Base-by-base conservation (phyloP, 2,888 invertebrate species). In the Eretmocerus hayati region DNA sequence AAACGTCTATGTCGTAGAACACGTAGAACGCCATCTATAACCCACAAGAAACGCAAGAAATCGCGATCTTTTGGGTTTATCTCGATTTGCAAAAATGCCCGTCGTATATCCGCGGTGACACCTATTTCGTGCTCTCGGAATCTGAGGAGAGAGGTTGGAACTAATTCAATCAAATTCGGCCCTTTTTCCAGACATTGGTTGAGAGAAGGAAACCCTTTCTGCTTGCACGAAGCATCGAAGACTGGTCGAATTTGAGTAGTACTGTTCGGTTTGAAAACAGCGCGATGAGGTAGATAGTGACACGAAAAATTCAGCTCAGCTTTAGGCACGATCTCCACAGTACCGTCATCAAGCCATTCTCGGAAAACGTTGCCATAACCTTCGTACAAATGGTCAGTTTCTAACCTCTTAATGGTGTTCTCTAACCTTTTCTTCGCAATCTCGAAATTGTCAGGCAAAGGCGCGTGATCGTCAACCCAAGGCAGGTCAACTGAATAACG, bases 41-140 rank as follows among this genome's bases (percentile, higher is more conserved):
- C 46, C 61, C 60, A 62, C 4, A 62, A 26, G 44, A 62, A 61
- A 23, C 57, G 37, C 37, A 59, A 48, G 23, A 47, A 56, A 33
- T 59, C 53, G 32, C 60, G 38, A 40, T 59, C 59, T 16, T 50
- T 49, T 20, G 26, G 20, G 19, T 50, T 39, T 6, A 57, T 44
- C 15, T 43, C 43, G 15, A 59, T 57, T 45, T 58, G 54, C 18
- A 59, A 44, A 40, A 59, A 58, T 13, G 57, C 58, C 35, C 56
- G 52, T 3, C 42, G 44, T 9, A 35, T 35, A 35, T 35, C 16
- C 3, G 16, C 35, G 4, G 18, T 3, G 16, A 35, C 16, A 8
- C 5, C 35, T 3, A 35, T 35, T 15, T 35, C 35, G 8, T 35
- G 4, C 16, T 35, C 16, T 3, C 5, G 35, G 16, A 35, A 35